These are phyloP conservation scores for Luscinia luscinia DNA, from an alignment of 2,797 vertebrate species.

Conservation along the genomic window DNA sequence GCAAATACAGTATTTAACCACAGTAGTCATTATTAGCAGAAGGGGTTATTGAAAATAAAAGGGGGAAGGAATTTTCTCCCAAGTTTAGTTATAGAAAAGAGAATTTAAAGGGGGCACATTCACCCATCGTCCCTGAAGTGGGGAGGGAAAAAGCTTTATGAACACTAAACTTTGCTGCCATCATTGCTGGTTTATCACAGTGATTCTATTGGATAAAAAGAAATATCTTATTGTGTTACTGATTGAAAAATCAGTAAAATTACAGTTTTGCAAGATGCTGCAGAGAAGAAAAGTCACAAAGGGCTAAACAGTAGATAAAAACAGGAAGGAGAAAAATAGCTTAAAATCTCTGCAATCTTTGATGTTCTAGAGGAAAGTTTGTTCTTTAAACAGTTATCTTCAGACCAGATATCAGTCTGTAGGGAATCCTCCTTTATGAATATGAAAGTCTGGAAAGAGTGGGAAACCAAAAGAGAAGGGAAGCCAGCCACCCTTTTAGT, in stretches of 20 bases:
- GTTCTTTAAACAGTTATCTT: neutral
- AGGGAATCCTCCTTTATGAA: neutral
- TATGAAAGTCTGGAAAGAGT: neutral
- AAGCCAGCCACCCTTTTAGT: neutral
- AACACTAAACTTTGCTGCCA: neutral
- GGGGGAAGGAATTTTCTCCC: neutral
- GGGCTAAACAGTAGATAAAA: neutral
- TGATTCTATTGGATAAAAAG: neutral
- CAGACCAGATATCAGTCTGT: neutral
- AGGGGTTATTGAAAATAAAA: neutral
- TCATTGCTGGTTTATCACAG: neutral
- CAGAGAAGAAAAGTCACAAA: neutral
- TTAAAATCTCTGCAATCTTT: neutral
- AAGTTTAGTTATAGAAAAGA: neutral
- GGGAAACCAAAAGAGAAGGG: neutral
- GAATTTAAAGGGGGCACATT: neutral
- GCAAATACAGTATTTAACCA: neutral
- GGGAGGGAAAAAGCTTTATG: neutral
- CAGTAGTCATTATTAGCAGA: neutral
- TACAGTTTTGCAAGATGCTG: neutral
- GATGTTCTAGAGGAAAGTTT: neutral
- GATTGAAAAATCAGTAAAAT: neutral
- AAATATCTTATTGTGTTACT: neutral
- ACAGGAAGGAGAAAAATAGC: neutral
- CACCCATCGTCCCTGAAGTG: neutral